phyloP scores from a whole-genome alignment of 2,888 invertebrate species.

The Caenorhabditis sp. region DNA sequence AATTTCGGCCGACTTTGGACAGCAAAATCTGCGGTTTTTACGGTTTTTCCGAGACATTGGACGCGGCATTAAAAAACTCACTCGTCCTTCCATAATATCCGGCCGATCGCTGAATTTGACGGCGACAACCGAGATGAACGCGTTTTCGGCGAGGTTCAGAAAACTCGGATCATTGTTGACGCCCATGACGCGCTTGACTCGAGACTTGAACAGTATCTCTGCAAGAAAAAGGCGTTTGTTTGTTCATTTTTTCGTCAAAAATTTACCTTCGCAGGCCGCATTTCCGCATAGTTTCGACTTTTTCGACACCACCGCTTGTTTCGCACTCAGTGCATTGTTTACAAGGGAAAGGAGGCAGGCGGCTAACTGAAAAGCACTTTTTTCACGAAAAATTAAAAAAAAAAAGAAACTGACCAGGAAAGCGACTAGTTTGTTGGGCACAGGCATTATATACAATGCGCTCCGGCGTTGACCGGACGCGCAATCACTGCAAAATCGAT shows the following conservation, averaged over 20 bases:
- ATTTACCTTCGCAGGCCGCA: conserved; percentile 54
- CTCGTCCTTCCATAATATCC: conserved; percentile 68
- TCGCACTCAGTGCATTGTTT: conserved; percentile 23
- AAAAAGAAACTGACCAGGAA: conserved; percentile 43
- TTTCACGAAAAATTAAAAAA: neutral
- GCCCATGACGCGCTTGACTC: conserved; percentile 58
- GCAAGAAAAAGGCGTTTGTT: conserved; percentile 9
- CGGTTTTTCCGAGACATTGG: no score
- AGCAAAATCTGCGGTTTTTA: no score
- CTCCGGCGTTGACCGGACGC: conserved; percentile 40
- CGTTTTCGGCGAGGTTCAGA: conserved; percentile 48
- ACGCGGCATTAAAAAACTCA: no score
- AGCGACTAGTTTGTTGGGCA: conserved; percentile 18
- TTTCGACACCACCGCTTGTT: conserved; percentile 42
- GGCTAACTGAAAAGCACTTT: conserved; percentile 18
- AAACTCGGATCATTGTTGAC: conserved; percentile 55
- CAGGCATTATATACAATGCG: conserved; percentile 33
- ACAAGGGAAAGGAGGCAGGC: no score
- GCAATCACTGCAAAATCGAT: no score
- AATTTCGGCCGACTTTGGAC: no score
- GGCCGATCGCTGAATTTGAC: conserved; percentile 69
- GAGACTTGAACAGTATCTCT: conserved; percentile 65
- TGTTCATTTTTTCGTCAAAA: neutral
- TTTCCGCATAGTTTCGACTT: conserved; percentile 66
- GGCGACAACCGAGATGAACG: conserved; percentile 59